These are phyloP conservation scores for Hesperia comma DNA, from an alignment of 2,888 invertebrate species.

Conservation along the genomic window DNA sequence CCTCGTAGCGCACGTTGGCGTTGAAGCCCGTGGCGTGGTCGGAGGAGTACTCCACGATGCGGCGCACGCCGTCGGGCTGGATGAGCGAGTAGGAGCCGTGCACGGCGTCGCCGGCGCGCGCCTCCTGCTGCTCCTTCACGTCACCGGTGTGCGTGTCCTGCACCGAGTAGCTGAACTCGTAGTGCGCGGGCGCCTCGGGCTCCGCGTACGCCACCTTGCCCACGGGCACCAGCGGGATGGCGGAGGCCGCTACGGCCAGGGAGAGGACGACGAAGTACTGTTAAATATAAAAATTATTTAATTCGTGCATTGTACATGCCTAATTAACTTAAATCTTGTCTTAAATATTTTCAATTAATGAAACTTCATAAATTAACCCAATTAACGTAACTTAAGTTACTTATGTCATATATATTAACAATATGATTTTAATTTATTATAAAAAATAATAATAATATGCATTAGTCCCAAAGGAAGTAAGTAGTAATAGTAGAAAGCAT, in stretches of 20 bases:
- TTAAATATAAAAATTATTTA: background rate
- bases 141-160: conserved; percentile 74
- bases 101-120: conserved; percentile 70
- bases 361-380: too few relatives aligned
- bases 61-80: conserved; percentile 74
- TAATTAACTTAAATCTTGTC: too few relatives aligned
- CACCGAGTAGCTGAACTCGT: conserved; percentile 75
- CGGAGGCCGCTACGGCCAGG: conserved; percentile 56
- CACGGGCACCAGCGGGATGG: conserved; percentile 53
- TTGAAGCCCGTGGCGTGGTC: conserved; percentile 75
- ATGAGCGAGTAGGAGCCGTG: conserved; percentile 79
- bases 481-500: too few relatives aligned
- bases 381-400: too few relatives aligned
- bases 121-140: conserved; percentile 75
- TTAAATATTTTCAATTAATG: too few relatives aligned
- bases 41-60: conserved; percentile 76
- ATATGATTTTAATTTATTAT: too few relatives aligned
- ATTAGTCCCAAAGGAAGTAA: too few relatives aligned
- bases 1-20: conserved; percentile 75
- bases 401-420: too few relatives aligned
- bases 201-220: conserved; percentile 65
- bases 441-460: too few relatives aligned
- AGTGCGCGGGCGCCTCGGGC: conserved; percentile 68
- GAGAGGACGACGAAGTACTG: conserved; percentile 63
- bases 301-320: too few relatives aligned